phyloP scores from a whole-genome alignment of 1,140 invertebrate genomes.

The Sinella curviseta region DNA sequence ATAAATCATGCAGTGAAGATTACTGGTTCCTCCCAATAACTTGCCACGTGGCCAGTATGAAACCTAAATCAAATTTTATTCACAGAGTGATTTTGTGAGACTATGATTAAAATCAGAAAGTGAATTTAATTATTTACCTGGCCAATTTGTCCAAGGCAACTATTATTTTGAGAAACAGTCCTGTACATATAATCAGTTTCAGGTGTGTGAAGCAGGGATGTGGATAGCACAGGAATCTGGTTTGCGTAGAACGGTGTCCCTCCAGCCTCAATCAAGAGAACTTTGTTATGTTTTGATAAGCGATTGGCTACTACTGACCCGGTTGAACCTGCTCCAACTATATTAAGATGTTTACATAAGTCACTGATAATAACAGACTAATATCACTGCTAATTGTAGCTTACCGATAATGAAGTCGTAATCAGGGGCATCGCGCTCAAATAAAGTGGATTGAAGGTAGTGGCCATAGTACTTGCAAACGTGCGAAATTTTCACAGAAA shows the following conservation, averaged over 20 bases:
- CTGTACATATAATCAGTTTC: neutral
- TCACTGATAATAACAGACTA: neutral
- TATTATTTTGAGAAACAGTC: conserved; percentile 55
- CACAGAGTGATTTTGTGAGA: no score
- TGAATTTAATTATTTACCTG: neutral
- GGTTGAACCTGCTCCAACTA: conserved; percentile 61
- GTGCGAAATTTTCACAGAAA: neutral
- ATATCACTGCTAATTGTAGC: no score
- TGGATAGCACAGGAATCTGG: neutral
- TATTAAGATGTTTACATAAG: neutral
- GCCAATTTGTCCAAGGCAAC: conserved; percentile 52
- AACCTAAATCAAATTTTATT: neutral
- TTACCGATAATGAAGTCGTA: neutral
- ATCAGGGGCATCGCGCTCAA: neutral
- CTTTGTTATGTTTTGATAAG: conserved; percentile 58
- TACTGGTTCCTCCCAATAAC: neutral
- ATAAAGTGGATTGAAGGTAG: neutral
- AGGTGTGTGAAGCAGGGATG: neutral
- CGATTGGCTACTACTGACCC: conserved; percentile 63
- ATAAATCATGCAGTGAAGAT: neutral
- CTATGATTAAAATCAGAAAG: neutral
- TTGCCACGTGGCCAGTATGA: neutral
- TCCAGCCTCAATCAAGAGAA: conserved; percentile 66
- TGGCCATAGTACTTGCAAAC: conserved; percentile 15
- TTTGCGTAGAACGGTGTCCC: conserved; percentile 5